phyloP scores from a whole-genome alignment of 2,888 invertebrate species.

The Nemotelus nigrinus region DNA sequence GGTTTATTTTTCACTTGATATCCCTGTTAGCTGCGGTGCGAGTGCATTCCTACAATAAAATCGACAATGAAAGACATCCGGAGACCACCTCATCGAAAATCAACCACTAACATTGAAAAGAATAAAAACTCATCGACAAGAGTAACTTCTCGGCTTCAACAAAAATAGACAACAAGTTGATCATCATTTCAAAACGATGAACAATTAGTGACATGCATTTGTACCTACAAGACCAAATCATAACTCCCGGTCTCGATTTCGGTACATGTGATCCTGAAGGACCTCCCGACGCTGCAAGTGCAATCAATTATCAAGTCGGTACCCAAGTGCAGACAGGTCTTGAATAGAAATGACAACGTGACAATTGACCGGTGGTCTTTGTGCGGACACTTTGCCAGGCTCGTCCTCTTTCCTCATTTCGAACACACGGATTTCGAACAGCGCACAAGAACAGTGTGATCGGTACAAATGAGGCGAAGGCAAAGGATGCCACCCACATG shows the following conservation, averaged over 20 bases:
- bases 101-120: neutral
- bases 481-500: conserved; percentile 46
- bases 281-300: conserved; percentile 53
- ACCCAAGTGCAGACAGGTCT: conserved; percentile 55
- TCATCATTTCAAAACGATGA: conserved; percentile 28
- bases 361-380: conserved; percentile 53
- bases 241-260: conserved; percentile 42
- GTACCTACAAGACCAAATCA: conserved; percentile 40
- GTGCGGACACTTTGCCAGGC: conserved; percentile 52
- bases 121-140: neutral
- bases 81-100: conserved; percentile 8
- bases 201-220: conserved; percentile 42
- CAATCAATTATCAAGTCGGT: conserved; percentile 51
- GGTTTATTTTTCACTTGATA: no score
- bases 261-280: conserved; percentile 52
- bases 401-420: conserved; percentile 16
- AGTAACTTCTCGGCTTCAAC: neutral
- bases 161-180: conserved; percentile 39
- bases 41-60: no score
- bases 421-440: neutral
- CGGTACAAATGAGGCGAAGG: conserved; percentile 24
- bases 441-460: conserved; percentile 1
- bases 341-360: conserved; percentile 55
- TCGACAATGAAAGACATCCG: neutral
- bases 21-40: no score